Base-by-base conservation (phyloP, 2,113 vertebrate genomes). In the Suncus etruscus region DNA sequence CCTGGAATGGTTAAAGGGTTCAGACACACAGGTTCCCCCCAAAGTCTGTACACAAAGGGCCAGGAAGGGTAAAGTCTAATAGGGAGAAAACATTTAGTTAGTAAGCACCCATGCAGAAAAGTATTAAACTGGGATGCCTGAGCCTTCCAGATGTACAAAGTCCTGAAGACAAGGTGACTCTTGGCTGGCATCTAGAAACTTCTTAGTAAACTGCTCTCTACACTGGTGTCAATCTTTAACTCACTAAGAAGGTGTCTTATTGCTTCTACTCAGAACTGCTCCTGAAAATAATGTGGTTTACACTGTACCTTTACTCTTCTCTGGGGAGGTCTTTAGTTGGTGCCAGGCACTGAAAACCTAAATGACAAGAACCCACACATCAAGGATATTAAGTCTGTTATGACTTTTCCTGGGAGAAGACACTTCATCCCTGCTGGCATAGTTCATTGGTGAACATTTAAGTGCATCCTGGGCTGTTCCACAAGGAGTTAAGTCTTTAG, bases 11-110 rank as follows among this genome's bases (percentile, higher is more conserved):
- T 22, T 65, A 50, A 24, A 16, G 14, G 24, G 2, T 15, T 78
- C 39, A 75, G 11, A 24, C 0, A 24, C 50, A 39, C 39, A 39
- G 39, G 39, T 39, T 39, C 39, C 39, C 39, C 18, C 32, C 0
- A 68, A 51, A 81, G 9, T 2, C 74, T 63, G 31, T 81, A 91
- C 69, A 69, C 32, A 87, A 87, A 74, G 22, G 50, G 50, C 3
- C 50, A 50, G 70, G 31, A 88, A 77, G 82, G 31, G 24, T 22
- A 68, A 12, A 72, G 24, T 25, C 29, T 50, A 51, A 20, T 10
- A 84, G 63, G 11, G 4, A 91, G 70, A 86, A 78, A 90, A 78
- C 18, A 73, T 48, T 86, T 51, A 31, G 68, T 79, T 86, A 83
- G 82, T 69, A 81, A 77, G 45, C 61, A 77, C 14, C 63, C 32